These are phyloP conservation scores for Adineta ricciae DNA, from an alignment of 2,888 invertebrate species.

Conservation along the genomic window DNA sequence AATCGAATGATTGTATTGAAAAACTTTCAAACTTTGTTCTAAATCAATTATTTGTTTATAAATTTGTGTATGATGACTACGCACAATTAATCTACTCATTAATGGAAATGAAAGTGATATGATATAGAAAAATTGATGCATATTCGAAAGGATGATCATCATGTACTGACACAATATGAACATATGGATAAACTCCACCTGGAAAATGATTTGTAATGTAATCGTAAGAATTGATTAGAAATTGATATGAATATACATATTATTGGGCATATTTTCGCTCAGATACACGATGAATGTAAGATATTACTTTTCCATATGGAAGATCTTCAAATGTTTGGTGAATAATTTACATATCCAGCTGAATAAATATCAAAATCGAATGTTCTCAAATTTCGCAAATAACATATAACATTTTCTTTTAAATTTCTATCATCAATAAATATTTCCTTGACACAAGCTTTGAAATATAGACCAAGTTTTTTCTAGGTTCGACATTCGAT, in stretches of 20 bases:
- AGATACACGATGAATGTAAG: background rate
- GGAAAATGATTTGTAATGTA: too few species aligned
- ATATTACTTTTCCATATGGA: background rate
- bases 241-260: background rate
- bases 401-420: too few species aligned
- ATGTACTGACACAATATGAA: background rate
- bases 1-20: too few species aligned
- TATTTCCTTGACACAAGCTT: background rate
- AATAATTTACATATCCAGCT: too few species aligned
- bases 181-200: background rate
- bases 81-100: background rate
- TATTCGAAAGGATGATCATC: background rate
- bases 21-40: too few species aligned
- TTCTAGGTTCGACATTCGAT: background rate
- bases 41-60: too few species aligned
- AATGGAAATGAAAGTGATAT: background rate
- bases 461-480: background rate
- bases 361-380: too few species aligned
- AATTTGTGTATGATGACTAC: background rate
- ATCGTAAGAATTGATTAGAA: too few species aligned
- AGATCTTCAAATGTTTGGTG: background rate
- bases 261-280: background rate
- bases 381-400: too few species aligned
- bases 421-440: background rate
- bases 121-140: background rate